Percentiles rank a stretch among this genome's conserved stretches.
Evolutionary conservation across 2,797 vertebrate species (phyloP).

Genomic region (Phalanger gymnotis): DNA sequence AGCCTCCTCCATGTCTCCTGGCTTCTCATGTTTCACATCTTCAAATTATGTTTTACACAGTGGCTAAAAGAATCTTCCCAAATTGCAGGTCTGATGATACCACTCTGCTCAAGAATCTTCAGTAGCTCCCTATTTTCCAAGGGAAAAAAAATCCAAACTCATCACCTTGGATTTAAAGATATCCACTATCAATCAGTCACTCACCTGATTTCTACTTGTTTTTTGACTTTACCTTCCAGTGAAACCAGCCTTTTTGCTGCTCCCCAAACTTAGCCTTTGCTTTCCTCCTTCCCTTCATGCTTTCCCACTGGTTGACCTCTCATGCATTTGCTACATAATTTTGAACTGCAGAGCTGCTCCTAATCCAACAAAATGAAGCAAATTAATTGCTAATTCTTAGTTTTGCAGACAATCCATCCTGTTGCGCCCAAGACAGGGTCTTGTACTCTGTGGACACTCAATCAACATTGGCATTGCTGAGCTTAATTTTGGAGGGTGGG

Average conservation of each 20-base stretch:
- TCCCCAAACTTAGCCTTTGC: background rate
- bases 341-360: background rate
- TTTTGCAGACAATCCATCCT: conserved; percentile 9
- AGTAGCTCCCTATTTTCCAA: no score
- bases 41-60: no score
- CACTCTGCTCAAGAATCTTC: no score
- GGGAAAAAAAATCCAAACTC: no score
- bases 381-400: background rate
- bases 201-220: background rate
- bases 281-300: background rate
- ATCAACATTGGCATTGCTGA: background rate
- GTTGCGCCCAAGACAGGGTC: background rate
- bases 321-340: background rate
- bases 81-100: no score
- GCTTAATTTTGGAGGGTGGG: background rate
- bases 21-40: background rate
- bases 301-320: background rate
- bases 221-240: background rate
- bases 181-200: no score
- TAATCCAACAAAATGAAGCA: background rate
- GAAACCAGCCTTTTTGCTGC: background rate
- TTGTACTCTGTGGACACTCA: background rate
- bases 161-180: no score
- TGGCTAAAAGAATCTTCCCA: no score
- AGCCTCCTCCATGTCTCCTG: background rate